These are phyloP conservation scores for Pseudoatta argentina DNA, from an alignment of 1,140 invertebrate species.

Conservation along the genomic window DNA sequence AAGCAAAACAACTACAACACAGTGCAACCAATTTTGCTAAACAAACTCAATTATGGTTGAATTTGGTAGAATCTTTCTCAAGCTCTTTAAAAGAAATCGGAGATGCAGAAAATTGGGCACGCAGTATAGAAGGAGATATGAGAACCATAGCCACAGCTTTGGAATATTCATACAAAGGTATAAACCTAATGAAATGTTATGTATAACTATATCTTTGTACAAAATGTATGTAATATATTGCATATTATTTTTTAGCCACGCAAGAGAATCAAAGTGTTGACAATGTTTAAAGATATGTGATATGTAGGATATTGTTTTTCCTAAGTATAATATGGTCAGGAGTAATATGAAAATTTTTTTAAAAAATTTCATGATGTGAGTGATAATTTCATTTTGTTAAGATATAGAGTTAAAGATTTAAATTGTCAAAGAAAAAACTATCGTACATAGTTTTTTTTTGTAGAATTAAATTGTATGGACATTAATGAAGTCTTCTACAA, in stretches of 20 bases:
- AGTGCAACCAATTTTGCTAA: slow-evolving; percentile 98
- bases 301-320: not conserved
- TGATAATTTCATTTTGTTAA: not conserved
- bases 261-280: slow-evolving; percentile 66
- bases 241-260: slow-evolving; percentile 64
- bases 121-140: slow-evolving; percentile 98
- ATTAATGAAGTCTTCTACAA: too few species aligned
- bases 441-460: not conserved
- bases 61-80: slow-evolving; percentile 97
- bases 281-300: slow-evolving; percentile 38
- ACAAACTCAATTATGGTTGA: slow-evolving; percentile 98
- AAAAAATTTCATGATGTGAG: not conserved
- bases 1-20: slow-evolving; percentile 98
- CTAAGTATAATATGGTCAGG: not conserved
- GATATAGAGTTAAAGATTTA: not conserved
- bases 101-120: slow-evolving; percentile 99
- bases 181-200: not conserved
- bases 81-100: slow-evolving; percentile 98
- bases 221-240: not conserved
- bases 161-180: slow-evolving; percentile 97
- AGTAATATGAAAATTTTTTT: not conserved
- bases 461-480: not conserved
- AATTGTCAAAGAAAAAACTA: not conserved
- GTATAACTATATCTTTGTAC: not conserved
- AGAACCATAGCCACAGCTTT: slow-evolving; percentile 96